These are phyloP conservation scores for Sylvietta virens DNA, from an alignment of 2,113 vertebrate genomes.

Conservation along the genomic window DNA sequence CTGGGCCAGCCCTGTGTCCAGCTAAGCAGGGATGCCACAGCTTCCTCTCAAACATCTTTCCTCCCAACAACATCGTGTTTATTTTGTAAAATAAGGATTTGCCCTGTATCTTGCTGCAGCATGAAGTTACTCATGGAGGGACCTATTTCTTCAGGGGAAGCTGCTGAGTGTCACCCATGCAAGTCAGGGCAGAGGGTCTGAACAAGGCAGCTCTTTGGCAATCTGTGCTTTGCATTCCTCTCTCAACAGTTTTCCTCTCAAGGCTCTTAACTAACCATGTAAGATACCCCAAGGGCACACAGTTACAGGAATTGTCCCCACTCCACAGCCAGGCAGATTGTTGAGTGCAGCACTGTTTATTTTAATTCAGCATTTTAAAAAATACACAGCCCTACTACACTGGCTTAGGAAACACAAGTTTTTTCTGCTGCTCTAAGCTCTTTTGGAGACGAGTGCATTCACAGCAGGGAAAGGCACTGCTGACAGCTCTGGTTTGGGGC, in stretches of 20 bases:
- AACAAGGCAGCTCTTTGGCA: not conserved
- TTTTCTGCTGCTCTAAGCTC: constrained; percentile 35
- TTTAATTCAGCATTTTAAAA: constrained; percentile 1
- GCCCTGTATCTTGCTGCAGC: not conserved
- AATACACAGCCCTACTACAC: not conserved
- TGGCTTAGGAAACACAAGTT: not conserved
- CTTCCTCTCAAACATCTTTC: not conserved
- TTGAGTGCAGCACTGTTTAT: not conserved
- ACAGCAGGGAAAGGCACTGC: not conserved
- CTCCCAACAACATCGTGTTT: not conserved
- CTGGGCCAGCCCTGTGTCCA: fast-evolving
- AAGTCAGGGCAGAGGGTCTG: not conserved
- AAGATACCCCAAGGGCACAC: not conserved
- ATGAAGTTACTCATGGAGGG: not conserved
- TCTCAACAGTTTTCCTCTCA: not conserved
- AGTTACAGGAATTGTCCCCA: not conserved
- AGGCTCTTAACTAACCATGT: not conserved
- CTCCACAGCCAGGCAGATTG: not conserved
- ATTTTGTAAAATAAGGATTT: not conserved
- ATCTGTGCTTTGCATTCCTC: not conserved
- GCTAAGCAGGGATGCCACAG: not conserved
- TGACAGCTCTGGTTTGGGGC: not conserved
- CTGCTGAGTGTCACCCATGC: not conserved
- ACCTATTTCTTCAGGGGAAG: not conserved
- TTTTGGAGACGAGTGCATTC: not conserved